Conservation (phyloP, 2,888 invertebrate species). For the Beris morrisii region DNA sequence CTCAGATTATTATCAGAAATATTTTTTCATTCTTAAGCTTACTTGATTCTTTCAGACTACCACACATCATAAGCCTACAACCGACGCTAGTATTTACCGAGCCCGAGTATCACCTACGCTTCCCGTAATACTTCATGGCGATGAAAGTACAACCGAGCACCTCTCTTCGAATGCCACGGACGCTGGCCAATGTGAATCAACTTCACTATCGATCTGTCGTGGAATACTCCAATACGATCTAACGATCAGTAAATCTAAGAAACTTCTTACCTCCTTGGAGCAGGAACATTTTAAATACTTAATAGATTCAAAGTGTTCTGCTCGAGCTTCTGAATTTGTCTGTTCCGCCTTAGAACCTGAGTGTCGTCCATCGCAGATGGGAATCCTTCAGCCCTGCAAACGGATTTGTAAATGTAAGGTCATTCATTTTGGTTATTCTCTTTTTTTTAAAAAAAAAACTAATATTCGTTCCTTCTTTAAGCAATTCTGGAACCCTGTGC, state of each 20-base stretch:
- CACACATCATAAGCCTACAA: slow-evolving; percentile 54
- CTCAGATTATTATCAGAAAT: no score
- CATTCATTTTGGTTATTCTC: not conserved
- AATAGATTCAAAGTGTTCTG: slow-evolving; percentile 66
- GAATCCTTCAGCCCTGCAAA: slow-evolving; percentile 65
- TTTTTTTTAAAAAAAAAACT: not conserved
- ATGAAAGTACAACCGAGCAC: slow-evolving; percentile 50
- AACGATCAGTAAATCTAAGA: slow-evolving; percentile 57
- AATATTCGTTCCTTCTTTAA: slow-evolving; percentile 48
- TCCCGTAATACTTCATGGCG: slow-evolving; percentile 57
- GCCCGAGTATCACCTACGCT: slow-evolving; percentile 67
- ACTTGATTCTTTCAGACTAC: slow-evolving; percentile 28
- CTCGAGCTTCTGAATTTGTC: slow-evolving; percentile 63
- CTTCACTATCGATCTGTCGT: slow-evolving; percentile 58
- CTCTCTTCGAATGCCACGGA: slow-evolving; percentile 43
- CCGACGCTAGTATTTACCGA: slow-evolving; percentile 58
- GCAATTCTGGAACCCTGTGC: slow-evolving; percentile 67
- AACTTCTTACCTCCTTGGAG: slow-evolving; percentile 45
- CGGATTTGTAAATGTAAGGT: slow-evolving; percentile 65
- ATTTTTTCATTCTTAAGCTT: no score
- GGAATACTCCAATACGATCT: slow-evolving; percentile 69
- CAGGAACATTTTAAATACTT: slow-evolving; percentile 64
- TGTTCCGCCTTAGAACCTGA: slow-evolving; percentile 69
- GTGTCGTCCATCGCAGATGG: slow-evolving; percentile 63
- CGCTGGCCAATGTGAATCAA: slow-evolving; percentile 51